Evolutionary conservation across 2,797 vertebrate genomes (phyloP).

Genomic region (Sparus aurata): DNA sequence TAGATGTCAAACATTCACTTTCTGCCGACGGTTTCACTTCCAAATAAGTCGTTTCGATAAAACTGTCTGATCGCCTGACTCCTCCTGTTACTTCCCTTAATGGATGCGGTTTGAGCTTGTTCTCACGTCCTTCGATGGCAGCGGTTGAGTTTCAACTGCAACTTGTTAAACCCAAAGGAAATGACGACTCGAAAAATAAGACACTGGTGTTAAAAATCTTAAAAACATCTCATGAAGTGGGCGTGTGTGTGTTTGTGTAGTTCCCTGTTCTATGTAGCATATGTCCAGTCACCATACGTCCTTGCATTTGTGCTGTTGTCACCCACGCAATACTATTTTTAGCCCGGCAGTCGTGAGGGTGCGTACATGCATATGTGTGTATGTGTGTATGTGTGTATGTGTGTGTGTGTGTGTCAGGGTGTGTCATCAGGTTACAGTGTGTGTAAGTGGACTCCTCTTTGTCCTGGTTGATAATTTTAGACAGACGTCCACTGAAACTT

Average conservation of each 20-base stretch:
- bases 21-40: constrained; percentile 51
- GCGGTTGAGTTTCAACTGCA: not conserved
- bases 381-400: constrained; percentile 59
- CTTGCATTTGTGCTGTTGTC: constrained; percentile 71
- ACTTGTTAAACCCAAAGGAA: not conserved
- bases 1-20: constrained; percentile 7
- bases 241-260: constrained; percentile 26
- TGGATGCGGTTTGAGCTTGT: not conserved
- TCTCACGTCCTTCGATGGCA: constrained; percentile 4
- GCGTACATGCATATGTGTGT: constrained; percentile 41
- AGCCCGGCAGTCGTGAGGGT: constrained; percentile 65
- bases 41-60: constrained; percentile 25
- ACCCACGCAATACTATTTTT: constrained; percentile 82
- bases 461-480: constrained; percentile 82
- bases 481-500: constrained; percentile 83
- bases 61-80: not conserved
- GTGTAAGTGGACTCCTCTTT: constrained; percentile 86
- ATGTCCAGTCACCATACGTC: constrained; percentile 72
- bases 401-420: constrained; percentile 54
- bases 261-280: constrained; percentile 50
- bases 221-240: not conserved
- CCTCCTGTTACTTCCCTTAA: constrained; percentile 39
- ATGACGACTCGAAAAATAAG: not conserved
- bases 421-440: constrained; percentile 76
- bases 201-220: not conserved